A percentile compares a stretch with the other conserved stretches of the same genome.
Conservation (phyloP, 2,888 invertebrate genomes). For the Mellilla xanthometata region DNA sequence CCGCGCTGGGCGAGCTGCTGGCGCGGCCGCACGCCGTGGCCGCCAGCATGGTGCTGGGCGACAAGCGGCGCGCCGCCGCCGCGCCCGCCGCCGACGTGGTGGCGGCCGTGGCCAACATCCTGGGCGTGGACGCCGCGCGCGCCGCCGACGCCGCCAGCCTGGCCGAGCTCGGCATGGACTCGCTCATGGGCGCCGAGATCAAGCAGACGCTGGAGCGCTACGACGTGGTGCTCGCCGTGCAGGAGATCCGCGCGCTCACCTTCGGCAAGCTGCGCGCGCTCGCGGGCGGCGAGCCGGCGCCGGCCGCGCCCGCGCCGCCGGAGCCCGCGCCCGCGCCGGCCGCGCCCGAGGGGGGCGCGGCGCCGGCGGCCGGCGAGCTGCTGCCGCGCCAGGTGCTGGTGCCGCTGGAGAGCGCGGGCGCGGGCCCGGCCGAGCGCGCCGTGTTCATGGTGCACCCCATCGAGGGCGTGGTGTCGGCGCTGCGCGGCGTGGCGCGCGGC, state of each 20-base stretch:
- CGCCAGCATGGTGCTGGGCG: conserved; percentile 93
- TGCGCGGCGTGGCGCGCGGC: conserved; percentile 87
- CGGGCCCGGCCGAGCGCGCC: not conserved
- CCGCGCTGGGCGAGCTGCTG: conserved; percentile 94
- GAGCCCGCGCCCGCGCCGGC: conserved; percentile 55
- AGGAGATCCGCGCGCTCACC: conserved; percentile 94
- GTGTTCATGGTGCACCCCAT: conserved; percentile 87
- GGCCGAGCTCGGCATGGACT: conserved; percentile 98
- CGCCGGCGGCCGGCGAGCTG: conserved; percentile 80
- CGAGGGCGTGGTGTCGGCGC: conserved; percentile 90
- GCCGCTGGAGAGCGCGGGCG: conserved; percentile 81
- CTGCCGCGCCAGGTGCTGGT: conserved; percentile 89
- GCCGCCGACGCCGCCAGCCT: conserved; percentile 89
- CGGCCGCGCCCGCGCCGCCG: conserved; percentile 35
- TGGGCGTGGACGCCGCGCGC: conserved; percentile 93
- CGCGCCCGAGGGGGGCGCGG: conserved; percentile 69
- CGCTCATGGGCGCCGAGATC: conserved; percentile 99
- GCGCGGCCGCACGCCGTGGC: conserved; percentile 93
- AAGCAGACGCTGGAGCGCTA: conserved; percentile 97
- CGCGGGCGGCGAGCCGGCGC: conserved; percentile 50
- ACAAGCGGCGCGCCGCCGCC: conserved; percentile 86
- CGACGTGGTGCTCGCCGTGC: conserved; percentile 94
- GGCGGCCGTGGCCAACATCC: conserved; percentile 93
- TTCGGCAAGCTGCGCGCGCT: conserved; percentile 88
- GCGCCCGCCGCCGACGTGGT: conserved; percentile 83